Base-by-base conservation (phyloP, 2,113 vertebrate genomes). In the Danionella cerebrum region DNA sequence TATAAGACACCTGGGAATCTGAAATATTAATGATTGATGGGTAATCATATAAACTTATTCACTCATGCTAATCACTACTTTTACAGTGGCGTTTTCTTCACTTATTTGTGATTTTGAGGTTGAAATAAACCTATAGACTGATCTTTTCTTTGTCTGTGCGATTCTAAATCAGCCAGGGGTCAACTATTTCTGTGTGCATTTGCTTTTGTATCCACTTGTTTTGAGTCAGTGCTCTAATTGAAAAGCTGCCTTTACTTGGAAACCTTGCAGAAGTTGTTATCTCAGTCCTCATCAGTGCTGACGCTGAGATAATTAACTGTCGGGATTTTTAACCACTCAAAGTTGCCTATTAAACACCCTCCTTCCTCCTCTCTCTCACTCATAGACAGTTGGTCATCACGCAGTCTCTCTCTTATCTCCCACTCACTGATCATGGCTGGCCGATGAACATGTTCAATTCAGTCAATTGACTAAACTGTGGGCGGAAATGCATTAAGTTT, bases 391-490 rank as follows among this genome's bases (percentile, higher is more conserved):
- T n/a, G 27, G 5, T 18, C 27, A 36, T 39, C 18, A 6, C 5
- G 5, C 29, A 9, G 29, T 33, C 29, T n/a, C n/a, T 42, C 47
- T 25, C 10, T 38, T 11, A 13, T 58, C 44, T 31, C 42, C 24
- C 67, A 39, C 53, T 50, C 60, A n/a, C 4, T 73, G 73, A 68
- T 33, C 36, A 31, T n/a, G 25, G 18, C 14, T 8, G 13, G n/a
- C 27, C 2, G 35, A 74, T 74, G 72, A 75, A 31, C 74, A 27
- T n/a, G 18, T 7, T 68, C 64, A 2, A 1, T 38, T 25, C 19
- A 39, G 6, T 5, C 8, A 16, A 27, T 25, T 10, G n/a, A 51
- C 18, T 36, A 11, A 33, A 33, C 35, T 41, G 13, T 44, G 57
- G 57, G 38, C 29, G 38, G 10, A 4, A 16, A 60, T 60, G 22